phyloP scores from a whole-genome alignment of 2,888 invertebrate genomes.

The Ormia ochracea region DNA sequence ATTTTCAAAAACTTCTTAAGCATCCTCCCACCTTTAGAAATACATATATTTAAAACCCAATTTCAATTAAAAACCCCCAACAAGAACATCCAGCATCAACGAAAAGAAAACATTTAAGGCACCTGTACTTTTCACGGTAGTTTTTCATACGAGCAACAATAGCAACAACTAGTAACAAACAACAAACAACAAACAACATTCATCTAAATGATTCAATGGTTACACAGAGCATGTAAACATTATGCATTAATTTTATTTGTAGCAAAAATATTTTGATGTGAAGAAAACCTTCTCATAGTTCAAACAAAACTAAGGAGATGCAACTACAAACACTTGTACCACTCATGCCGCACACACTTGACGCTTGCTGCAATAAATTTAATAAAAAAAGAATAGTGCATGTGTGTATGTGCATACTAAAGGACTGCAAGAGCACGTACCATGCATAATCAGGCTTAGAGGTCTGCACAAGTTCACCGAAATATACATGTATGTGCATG shows the following conservation, averaged over 20 bases:
- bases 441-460: not conserved
- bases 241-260: constrained; percentile 61
- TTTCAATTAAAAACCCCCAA: constrained; percentile 47
- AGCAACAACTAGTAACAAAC: constrained; percentile 31
- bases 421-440: not conserved
- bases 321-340: constrained; percentile 13
- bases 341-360: constrained; percentile 49
- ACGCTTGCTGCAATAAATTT: constrained; percentile 62
- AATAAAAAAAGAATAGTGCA: constrained; percentile 34
- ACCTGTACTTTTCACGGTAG: constrained; percentile 60
- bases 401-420: not conserved
- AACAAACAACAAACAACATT: constrained; percentile 51
- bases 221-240: constrained; percentile 63
- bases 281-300: constrained; percentile 44
- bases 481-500: too few species aligned
- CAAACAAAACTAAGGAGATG: constrained; percentile 8
- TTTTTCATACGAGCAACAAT: constrained; percentile 47
- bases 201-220: constrained; percentile 62
- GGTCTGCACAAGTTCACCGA: constrained; percentile 2
- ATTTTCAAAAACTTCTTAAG: not conserved
- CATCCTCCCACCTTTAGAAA: not conserved
- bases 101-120: constrained; percentile 37
- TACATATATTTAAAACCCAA: constrained; percentile 21
- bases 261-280: constrained; percentile 38
- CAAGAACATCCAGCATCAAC: not conserved